Evolutionary conservation across 1,140 invertebrate genomes (phyloP).

Genomic region (Zaprionus ornatus): DNA sequence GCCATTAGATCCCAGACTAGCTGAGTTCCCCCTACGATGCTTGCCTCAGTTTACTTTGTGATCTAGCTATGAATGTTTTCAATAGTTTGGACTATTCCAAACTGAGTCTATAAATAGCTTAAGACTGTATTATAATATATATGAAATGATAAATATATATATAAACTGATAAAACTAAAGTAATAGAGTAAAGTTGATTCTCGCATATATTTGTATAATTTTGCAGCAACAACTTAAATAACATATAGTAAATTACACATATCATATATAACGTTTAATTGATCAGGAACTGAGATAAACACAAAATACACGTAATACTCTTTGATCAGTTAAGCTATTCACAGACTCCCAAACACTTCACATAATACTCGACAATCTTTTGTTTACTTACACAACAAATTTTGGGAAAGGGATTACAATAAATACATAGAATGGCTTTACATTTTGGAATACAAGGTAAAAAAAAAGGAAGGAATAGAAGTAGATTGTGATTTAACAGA

Average conservation of each 20-base stretch:
- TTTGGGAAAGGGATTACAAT: slow-evolving; percentile 40
- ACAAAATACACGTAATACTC: not conserved
- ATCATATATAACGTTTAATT: not conserved
- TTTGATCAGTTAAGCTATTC: slow-evolving; percentile 4
- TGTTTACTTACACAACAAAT: slow-evolving; percentile 58
- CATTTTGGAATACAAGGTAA: slow-evolving; percentile 43
- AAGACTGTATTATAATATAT: slow-evolving; percentile 1
- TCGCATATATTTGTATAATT: slow-evolving; percentile 11
- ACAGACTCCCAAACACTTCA: not conserved
- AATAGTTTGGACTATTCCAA: slow-evolving; percentile 19
- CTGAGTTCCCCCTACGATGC: slow-evolving; percentile 10
- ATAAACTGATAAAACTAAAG: not conserved
- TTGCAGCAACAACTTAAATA: not conserved
- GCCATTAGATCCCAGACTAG: slow-evolving; percentile 30
- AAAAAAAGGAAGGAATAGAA: not conserved
- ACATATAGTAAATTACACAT: not conserved
- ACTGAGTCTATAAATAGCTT: slow-evolving; percentile 28
- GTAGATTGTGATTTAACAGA: slow-evolving; percentile 44
- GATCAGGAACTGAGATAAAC: not conserved
- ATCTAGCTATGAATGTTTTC: slow-evolving; percentile 32
- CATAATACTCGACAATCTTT: slow-evolving; percentile 46
- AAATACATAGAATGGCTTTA: slow-evolving; percentile 59
- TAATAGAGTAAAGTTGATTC: not conserved
- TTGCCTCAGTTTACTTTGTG: slow-evolving; percentile 31
- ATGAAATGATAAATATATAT: not conserved